Percentiles rank a stretch among this genome's conserved stretches.
Evolutionary conservation across 2,888 invertebrate species (phyloP).

Genomic region (Rhogogaster chlorosoma): DNA sequence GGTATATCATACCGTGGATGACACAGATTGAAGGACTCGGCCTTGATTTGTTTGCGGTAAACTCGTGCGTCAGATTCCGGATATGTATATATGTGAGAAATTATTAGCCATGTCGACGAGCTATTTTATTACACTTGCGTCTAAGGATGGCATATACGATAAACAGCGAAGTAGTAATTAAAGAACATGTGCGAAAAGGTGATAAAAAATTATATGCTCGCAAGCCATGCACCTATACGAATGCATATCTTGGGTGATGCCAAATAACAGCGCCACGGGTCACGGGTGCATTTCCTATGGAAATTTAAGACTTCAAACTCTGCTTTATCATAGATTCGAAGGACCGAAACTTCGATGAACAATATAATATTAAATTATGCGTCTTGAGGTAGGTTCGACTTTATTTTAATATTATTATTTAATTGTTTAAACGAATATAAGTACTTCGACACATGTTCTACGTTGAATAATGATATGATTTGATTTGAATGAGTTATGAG

Average conservation of each 20-base stretch:
- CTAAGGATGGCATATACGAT: not conserved
- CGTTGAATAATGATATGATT: not conserved
- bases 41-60: slow-evolving; percentile 1
- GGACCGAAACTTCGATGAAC: no score
- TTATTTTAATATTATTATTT: not conserved
- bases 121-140: not conserved
- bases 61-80: slow-evolving; percentile 18
- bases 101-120: not conserved
- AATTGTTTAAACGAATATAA: not conserved
- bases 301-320: no score
- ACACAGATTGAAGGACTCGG: slow-evolving; percentile 22
- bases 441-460: not conserved
- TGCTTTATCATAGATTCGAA: no score
- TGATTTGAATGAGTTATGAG: not conserved
- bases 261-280: no score
- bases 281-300: no score
- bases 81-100: not conserved
- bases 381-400: not conserved
- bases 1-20: not conserved
- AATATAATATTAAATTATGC: no score
- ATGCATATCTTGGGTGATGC: not conserved
- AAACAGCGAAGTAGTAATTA: not conserved
- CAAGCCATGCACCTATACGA: not conserved
- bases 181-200: not conserved
- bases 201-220: not conserved